Evolutionary conservation across 2,113 vertebrate species (phyloP).

Genomic region (Silurus asotus): DNA sequence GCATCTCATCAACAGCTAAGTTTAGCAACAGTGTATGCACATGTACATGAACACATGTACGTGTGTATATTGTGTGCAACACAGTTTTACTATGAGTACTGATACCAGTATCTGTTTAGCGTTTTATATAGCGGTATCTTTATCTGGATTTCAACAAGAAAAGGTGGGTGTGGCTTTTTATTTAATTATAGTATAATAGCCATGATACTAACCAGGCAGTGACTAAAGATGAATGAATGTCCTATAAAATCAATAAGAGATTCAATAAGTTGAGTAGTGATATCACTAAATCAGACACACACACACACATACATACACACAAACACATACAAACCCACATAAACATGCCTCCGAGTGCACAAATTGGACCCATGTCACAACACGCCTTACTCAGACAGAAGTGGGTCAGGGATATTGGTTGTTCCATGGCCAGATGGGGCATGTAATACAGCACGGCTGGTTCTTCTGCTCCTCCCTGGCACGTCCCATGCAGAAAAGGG

Average conservation of each 20-base stretch:
- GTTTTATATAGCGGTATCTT: too few species aligned
- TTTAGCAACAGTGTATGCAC: neutral
- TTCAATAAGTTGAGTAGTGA: too few species aligned
- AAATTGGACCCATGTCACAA: slow-evolving; percentile 16
- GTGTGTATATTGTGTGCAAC: neutral
- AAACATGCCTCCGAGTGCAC: neutral
- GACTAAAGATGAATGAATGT: neutral
- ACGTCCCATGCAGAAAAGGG: neutral
- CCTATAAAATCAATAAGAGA: neutral
- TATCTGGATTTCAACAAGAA: neutral
- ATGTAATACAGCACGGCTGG: slow-evolving; percentile 19
- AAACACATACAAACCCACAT: neutral
- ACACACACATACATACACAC: neutral
- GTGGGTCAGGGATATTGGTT: slow-evolving; percentile 30
- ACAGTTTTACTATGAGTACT: neutral
- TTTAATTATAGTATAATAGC: too few species aligned
- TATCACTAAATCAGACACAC: neutral
- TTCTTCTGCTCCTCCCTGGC: slow-evolving; percentile 31
- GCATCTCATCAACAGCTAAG: too few species aligned
- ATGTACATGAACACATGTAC: neutral
- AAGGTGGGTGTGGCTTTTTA: too few species aligned
- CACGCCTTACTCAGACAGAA: slow-evolving; percentile 3
- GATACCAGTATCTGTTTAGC: too few species aligned
- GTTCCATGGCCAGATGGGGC: slow-evolving; percentile 37
- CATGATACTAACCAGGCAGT: neutral